Evolutionary conservation across 2,888 invertebrate species (phyloP), one percentile per base, ranked within the genome.

Genomic region (Lycophotia porphyrea): DNA sequence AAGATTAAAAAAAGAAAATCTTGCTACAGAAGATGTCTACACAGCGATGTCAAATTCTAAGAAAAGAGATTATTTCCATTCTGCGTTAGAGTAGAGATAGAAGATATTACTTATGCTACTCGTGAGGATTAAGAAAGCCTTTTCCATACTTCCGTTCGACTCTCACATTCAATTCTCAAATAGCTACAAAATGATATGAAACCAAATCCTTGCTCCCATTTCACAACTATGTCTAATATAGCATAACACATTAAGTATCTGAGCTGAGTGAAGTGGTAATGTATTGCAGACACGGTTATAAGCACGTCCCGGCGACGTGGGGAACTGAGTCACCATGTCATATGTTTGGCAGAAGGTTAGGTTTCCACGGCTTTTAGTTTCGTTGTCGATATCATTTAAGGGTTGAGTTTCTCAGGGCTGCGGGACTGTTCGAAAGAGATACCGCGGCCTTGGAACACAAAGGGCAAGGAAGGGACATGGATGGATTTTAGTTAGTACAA

Each of bases 241-340:
- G 63, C 58, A 68, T 67, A 68, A 49, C 61, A 63, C 71, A 83
- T 81, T 83, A 76, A 68, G 52, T 74, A 67, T 71, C 47, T 36
- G 27, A 58, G 65, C 58, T 21, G 42, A 72, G 63, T 42, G 27
- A 9, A 64, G n/a, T 55, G 66, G 47, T 69, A 63, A 81, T 71
- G 55, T 64, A 27, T 61, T 71, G 67, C 27, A 64, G 67, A 31
- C 72, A 52, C 42, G 68, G 66, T 67, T 71, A 18, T 36, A 74
- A 15, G 21, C 55, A 67, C 67, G 36, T 47, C 34, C 24, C 15
- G 18, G 21, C 42, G n/a, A 39, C 36, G 78, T 27, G 27, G 27
- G 42, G 49, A 49, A 39, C 18, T 9, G 9, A 60, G 60, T n/a
- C 15, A 24, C 47, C 18, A 44, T 8, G 18, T 21, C 0, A 42